A percentile compares a stretch with the other conserved stretches of the same genome.
phyloP scores from a whole-genome alignment of 2,888 invertebrate genomes.

The Nomada fabriciana region DNA sequence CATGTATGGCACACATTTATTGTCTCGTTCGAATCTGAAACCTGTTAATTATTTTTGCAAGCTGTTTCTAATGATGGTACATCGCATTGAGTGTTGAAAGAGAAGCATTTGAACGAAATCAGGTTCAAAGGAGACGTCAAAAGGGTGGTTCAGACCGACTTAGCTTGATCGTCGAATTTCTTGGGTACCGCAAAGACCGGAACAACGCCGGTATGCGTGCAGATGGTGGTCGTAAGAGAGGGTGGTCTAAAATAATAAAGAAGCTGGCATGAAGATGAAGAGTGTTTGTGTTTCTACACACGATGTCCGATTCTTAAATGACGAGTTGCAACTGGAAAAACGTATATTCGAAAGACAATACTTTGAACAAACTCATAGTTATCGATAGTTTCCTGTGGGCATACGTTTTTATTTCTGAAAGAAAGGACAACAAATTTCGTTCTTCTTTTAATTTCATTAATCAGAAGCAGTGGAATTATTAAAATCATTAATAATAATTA shows the following conservation, averaged over 20 bases:
- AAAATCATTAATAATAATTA: too few relatives aligned
- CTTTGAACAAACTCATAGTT: constrained; percentile 33
- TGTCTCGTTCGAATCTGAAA: too few relatives aligned
- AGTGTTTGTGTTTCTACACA: constrained; percentile 79
- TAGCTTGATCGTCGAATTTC: constrained; percentile 45
- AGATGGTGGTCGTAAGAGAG: constrained; percentile 77
- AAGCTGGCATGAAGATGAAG: constrained; percentile 71
- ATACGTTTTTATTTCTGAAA: background rate
- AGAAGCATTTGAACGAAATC: constrained; percentile 23
- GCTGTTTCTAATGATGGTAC: background rate
- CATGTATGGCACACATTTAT: too few relatives aligned
- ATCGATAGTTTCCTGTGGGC: constrained; percentile 27
- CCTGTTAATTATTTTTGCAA: too few relatives aligned
- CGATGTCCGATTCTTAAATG: constrained; percentile 67
- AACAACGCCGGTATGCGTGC: constrained; percentile 73
- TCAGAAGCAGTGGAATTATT: background rate
- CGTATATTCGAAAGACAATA: constrained; percentile 59
- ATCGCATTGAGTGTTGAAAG: background rate
- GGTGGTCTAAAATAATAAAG: constrained; percentile 80
- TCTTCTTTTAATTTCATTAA: background rate
- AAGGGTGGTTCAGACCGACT: constrained; percentile 54
- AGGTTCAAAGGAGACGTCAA: constrained; percentile 33
- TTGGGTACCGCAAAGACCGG: constrained; percentile 46
- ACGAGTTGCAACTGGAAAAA: constrained; percentile 67
- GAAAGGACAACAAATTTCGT: background rate